Conservation (phyloP, 2,113 vertebrate species). For the Oreochromis spilurus region DNA sequence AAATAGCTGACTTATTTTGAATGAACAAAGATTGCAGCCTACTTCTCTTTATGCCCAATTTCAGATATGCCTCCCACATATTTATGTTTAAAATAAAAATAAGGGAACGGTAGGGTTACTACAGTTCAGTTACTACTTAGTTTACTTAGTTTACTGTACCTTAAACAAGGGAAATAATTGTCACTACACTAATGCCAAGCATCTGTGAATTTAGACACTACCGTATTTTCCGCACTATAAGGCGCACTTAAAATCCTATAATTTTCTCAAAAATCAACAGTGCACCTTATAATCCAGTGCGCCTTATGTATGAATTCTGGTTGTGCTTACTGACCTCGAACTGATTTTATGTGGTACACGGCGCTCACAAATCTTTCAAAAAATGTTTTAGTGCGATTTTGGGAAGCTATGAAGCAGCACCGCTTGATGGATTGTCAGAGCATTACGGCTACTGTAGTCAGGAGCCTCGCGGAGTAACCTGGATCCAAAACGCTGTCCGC, state of each 20-base stretch:
- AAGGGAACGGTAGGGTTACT: neutral
- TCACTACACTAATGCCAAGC: neutral
- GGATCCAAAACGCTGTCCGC: neutral
- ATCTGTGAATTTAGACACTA: rapidly evolving
- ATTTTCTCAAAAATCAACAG: neutral
- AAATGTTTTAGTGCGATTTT: neutral
- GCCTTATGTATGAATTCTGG: rapidly evolving
- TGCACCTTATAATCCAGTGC: rapidly evolving
- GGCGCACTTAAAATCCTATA: neutral
- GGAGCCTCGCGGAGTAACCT: neutral
- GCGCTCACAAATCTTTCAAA: neutral
- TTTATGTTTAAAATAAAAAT: neutral
- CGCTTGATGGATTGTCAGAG: rapidly evolving
- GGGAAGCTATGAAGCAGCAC: neutral
- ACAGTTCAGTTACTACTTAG: neutral
- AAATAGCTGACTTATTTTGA: neutral
- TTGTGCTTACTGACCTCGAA: neutral
- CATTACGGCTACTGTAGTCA: neutral
- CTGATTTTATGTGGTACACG: neutral
- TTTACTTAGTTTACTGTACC: neutral
- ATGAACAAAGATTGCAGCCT: neutral
- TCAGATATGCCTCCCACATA: neutral
- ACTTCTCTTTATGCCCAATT: neutral
- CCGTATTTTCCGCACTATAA: rapidly evolving
- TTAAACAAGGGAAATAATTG: neutral